Conservation (phyloP, 2,888 invertebrate species). For the Melieria crassipennis region DNA sequence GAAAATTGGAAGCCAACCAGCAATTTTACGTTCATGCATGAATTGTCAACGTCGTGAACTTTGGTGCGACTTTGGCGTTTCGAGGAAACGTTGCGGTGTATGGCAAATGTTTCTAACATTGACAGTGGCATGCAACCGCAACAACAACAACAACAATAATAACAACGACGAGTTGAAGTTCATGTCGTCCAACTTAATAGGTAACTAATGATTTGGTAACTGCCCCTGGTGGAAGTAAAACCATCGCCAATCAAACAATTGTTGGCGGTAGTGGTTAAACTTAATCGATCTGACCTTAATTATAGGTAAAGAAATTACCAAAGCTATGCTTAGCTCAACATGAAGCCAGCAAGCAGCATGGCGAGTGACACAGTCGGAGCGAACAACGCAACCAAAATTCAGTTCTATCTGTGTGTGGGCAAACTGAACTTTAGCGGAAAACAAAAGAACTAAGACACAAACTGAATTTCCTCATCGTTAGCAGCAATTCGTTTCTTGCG, state of each 20-base stretch:
- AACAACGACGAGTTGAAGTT: slow-evolving; percentile 9
- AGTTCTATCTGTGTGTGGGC: too few relatives aligned
- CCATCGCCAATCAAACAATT: background rate
- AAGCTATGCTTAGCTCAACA: too few relatives aligned
- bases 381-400: too few relatives aligned
- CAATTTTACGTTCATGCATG: slow-evolving; percentile 6
- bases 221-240: too few relatives aligned
- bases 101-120: too few relatives aligned
- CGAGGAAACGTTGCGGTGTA: too few relatives aligned
- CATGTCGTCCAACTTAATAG: slow-evolving; percentile 5
- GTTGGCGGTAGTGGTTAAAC: slow-evolving; percentile 1
- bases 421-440: too few relatives aligned
- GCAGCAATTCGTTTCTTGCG: background rate
- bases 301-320: background rate
- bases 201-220: background rate
- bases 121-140: too few relatives aligned
- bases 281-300: slow-evolving; percentile 20
- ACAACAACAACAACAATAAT: too few relatives aligned
- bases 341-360: too few relatives aligned
- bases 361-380: too few relatives aligned
- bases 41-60: slow-evolving; percentile 2
- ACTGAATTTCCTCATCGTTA: background rate
- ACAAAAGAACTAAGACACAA: slow-evolving; percentile 27
- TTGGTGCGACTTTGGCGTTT: background rate
- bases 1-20: background rate